Percentiles rank a stretch among this genome's conserved stretches.
Evolutionary conservation across 2,113 vertebrate genomes (phyloP).

Genomic region (Mobula birostris): DNA sequence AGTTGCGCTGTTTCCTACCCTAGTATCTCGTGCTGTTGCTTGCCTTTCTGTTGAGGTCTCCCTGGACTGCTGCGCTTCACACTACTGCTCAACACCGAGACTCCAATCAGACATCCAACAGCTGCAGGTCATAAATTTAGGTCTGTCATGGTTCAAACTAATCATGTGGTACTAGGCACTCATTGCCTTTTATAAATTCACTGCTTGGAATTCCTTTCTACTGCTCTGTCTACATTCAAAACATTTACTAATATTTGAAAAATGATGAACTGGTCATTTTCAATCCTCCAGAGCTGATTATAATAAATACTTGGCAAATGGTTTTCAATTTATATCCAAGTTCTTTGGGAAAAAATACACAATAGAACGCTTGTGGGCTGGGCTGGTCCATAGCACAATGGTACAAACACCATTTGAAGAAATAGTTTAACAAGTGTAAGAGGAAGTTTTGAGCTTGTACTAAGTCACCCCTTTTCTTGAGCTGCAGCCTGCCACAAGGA

Average conservation of each 20-base stretch:
- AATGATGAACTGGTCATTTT: conserved; percentile 14
- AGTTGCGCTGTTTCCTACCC: conserved; percentile 27
- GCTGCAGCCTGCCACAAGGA: not conserved
- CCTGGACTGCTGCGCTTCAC: conserved; percentile 39
- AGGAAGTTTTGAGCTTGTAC: not conserved
- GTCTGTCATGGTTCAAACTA: conserved; percentile 45
- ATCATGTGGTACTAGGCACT: conserved; percentile 45
- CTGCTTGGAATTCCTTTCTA: not conserved
- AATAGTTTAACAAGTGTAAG: not conserved
- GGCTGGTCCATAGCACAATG: not conserved
- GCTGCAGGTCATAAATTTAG: conserved; percentile 66
- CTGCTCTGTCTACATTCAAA: conserved; percentile 23
- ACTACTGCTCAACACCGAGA: conserved; percentile 41
- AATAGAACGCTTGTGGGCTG: not conserved
- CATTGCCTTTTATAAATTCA: conserved; percentile 23
- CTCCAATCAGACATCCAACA: conserved; percentile 65
- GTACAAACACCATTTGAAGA: not conserved
- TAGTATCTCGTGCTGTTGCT: conserved; percentile 28
- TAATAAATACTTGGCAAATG: conserved; percentile 13
- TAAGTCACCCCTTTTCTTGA: not conserved
- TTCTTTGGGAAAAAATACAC: not conserved
- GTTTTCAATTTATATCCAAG: not conserved
- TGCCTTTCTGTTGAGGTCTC: conserved; percentile 13
- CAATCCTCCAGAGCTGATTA: conserved; percentile 23
- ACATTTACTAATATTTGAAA: conserved; percentile 23